phyloP scores from a whole-genome alignment of 1,140 invertebrate species.

The Cataglyphis hispanica region DNA sequence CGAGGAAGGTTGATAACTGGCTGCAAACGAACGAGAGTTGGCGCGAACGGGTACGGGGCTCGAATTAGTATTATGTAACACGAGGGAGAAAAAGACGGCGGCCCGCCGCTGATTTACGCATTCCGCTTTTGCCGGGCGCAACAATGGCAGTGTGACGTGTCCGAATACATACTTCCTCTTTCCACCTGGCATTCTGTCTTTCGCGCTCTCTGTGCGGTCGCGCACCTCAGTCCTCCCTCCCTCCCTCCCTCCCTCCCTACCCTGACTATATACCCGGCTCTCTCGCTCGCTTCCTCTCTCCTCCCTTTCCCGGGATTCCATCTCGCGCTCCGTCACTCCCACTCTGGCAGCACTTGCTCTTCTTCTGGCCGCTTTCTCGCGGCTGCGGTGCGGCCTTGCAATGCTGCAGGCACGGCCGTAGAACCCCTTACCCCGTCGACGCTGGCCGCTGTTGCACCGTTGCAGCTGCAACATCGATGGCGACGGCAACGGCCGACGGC shows the following conservation, averaged over 20 bases:
- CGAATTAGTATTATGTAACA: slow-evolving; percentile 74
- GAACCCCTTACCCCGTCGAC: slow-evolving; percentile 15
- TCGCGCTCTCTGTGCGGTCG: slow-evolving; percentile 54
- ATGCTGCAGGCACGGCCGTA: slow-evolving; percentile 77
- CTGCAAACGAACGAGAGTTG: slow-evolving; percentile 5
- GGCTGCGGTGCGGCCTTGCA: slow-evolving; percentile 83
- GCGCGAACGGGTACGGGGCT: neutral
- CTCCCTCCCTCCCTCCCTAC: neutral
- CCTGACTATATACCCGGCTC: slow-evolving; percentile 38
- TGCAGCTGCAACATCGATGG: slow-evolving; percentile 77
- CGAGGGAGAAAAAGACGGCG: slow-evolving; percentile 44
- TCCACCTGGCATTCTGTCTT: slow-evolving; percentile 24
- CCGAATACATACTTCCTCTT: slow-evolving; percentile 62
- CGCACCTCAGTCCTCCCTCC: neutral
- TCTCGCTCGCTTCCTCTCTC: slow-evolving; percentile 57
- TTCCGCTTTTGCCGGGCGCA: slow-evolving; percentile 74
- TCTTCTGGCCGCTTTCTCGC: slow-evolving; percentile 74
- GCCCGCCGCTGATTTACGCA: slow-evolving; percentile 78
- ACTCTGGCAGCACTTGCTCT: slow-evolving; percentile 70
- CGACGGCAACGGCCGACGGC: slow-evolving; percentile 52
- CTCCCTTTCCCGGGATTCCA: slow-evolving; percentile 60
- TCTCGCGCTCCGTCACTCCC: slow-evolving; percentile 66
- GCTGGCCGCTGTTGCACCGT: slow-evolving; percentile 71
- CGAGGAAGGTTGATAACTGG: neutral
- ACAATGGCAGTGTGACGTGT: slow-evolving; percentile 77